Evolutionary conservation across 2,797 vertebrate species (phyloP).

Genomic region (Xenops minutus): DNA sequence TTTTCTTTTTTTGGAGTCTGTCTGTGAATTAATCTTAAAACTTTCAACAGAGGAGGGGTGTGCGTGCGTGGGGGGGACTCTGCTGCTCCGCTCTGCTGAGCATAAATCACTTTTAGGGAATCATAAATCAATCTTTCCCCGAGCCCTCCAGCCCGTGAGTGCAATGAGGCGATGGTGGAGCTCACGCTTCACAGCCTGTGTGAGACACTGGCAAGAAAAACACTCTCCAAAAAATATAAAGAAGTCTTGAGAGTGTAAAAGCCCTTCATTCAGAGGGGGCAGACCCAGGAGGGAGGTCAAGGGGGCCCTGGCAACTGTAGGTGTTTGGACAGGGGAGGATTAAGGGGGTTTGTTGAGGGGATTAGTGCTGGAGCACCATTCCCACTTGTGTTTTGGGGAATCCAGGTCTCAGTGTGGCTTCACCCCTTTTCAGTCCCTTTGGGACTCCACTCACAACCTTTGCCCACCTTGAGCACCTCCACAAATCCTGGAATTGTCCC

Average conservation of each 20-base stretch:
- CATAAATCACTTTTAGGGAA: slow-evolving; percentile 49
- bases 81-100: background rate
- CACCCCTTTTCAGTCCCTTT: rapidly evolving
- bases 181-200: background rate
- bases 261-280: background rate
- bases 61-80: background rate
- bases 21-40: background rate
- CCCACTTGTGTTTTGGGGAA: background rate
- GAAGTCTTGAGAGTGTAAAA: background rate
- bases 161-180: slow-evolving; percentile 1
- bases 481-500: background rate
- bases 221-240: background rate
- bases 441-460: background rate
- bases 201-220: background rate
- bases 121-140: slow-evolving; percentile 27
- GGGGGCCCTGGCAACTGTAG: background rate
- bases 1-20: background rate
- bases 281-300: background rate
- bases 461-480: rapidly evolving
- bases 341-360: background rate
- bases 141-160: background rate
- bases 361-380: background rate
- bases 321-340: background rate
- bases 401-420: background rate
- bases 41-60: slow-evolving; percentile 28